Conservation (phyloP, 2,113 vertebrate species). For the Zosterops lateralis region DNA sequence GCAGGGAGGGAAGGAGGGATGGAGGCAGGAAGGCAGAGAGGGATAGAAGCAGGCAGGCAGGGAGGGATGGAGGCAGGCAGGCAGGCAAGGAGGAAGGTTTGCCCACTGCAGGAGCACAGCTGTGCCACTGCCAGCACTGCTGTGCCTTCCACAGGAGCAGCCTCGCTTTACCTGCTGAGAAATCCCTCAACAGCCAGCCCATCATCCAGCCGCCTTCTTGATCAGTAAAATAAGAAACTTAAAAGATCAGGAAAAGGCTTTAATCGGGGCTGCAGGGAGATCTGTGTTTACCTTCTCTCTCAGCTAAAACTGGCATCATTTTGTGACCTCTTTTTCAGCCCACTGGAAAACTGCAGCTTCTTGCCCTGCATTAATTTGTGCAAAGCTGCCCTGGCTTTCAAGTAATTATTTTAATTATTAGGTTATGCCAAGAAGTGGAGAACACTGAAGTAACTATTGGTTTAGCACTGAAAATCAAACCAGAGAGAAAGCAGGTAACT, state of each 20-base stretch:
- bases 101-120: neutral
- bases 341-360: conserved; percentile 17
- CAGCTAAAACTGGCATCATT: neutral
- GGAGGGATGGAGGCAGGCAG: neutral
- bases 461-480: conserved; percentile 11
- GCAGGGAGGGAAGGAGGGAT: neutral
- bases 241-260: neutral
- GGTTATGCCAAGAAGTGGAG: neutral
- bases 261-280: neutral
- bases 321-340: conserved; percentile 16
- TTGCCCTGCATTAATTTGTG: neutral
- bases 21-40: neutral
- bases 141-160: neutral
- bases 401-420: conserved; percentile 33
- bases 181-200: neutral
- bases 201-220: neutral
- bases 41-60: no score
- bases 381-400: conserved; percentile 7
- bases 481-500: neutral
- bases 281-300: neutral
- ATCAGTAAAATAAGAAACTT: neutral
- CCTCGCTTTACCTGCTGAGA: neutral
- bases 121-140: neutral
- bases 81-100: neutral
- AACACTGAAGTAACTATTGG: neutral